phyloP scores from a whole-genome alignment of 30 jellyfish, hydroid and myxozoan species.

The Chironex yamaguchii region DNA sequence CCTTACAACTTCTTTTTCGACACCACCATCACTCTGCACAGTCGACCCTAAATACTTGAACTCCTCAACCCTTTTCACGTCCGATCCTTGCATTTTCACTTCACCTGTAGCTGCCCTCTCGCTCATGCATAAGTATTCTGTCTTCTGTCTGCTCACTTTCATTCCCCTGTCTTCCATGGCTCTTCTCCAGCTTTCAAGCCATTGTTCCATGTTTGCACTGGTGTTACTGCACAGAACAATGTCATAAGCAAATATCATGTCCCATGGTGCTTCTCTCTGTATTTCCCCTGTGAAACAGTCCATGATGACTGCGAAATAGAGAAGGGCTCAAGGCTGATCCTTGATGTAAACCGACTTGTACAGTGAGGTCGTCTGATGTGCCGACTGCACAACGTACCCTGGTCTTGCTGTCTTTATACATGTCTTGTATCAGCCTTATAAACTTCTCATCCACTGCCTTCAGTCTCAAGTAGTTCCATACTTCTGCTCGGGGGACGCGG shows the following conservation, averaged over 20 bases:
- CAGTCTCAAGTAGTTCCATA: constrained; percentile 21
- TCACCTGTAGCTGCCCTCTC: too few relatives aligned
- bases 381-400: constrained; percentile 36
- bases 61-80: too few relatives aligned
- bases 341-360: constrained; percentile 8
- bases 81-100: too few relatives aligned
- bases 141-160: too few relatives aligned
- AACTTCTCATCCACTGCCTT: not conserved
- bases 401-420: constrained; percentile 13
- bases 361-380: not conserved
- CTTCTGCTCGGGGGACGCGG: constrained; percentile 30
- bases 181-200: constrained; percentile 19
- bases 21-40: too few relatives aligned
- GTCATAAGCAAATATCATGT: constrained; percentile 35
- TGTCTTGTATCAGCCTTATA: constrained; percentile 15
- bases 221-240: not conserved
- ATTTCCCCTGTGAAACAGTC: constrained; percentile 10
- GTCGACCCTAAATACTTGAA: too few relatives aligned
- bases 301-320: constrained; percentile 24
- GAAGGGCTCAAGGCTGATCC: constrained; percentile 55
- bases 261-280: constrained; percentile 28
- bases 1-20: too few relatives aligned
- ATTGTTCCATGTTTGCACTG: not conserved
- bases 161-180: constrained; percentile 30
- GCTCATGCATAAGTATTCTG: too few relatives aligned